phyloP scores from a whole-genome alignment of 1,140 invertebrate species.

The Drosophila pandora region DNA sequence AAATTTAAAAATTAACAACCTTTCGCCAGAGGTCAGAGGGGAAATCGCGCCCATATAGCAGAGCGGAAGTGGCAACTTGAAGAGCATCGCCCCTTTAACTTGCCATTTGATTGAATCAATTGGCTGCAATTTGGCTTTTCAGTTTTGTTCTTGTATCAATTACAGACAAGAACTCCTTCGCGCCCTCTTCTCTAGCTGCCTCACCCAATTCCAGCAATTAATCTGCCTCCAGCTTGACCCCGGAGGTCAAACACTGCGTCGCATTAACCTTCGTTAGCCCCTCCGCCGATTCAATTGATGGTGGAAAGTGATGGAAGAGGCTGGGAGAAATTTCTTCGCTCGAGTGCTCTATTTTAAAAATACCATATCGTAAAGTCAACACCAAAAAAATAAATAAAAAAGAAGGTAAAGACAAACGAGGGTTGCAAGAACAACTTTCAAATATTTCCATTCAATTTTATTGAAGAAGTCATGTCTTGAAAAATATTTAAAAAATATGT shows the following conservation, averaged over 20 bases:
- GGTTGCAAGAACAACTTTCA: neutral
- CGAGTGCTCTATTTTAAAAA: constrained; percentile 51
- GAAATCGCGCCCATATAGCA: neutral
- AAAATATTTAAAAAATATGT: no score
- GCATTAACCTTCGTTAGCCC: constrained; percentile 82
- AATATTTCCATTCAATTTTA: neutral
- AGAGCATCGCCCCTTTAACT: constrained; percentile 42
- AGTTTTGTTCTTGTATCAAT: constrained; percentile 52
- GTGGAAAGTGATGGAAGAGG: constrained; percentile 1
- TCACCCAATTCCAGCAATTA: constrained; percentile 71
- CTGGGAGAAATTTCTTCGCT: constrained; percentile 29
- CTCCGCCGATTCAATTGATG: constrained; percentile 52
- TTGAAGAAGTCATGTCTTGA: neutral
- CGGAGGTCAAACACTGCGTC: constrained; percentile 72
- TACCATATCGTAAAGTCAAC: constrained; percentile 32
- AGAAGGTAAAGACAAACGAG: neutral
- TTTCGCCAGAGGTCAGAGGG: constrained; percentile 27
- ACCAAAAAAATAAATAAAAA: constrained; percentile 8
- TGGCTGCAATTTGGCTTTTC: constrained; percentile 60
- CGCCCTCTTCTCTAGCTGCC: constrained; percentile 23
- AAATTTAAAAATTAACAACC: no score
- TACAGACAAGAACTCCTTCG: constrained; percentile 35
- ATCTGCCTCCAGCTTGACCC: constrained; percentile 77
- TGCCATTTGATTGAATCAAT: constrained; percentile 65
- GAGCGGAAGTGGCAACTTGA: constrained; percentile 55